These are phyloP conservation scores for Streptopelia turtur DNA, from an alignment of 2,797 vertebrate genomes.

Conservation along the genomic window DNA sequence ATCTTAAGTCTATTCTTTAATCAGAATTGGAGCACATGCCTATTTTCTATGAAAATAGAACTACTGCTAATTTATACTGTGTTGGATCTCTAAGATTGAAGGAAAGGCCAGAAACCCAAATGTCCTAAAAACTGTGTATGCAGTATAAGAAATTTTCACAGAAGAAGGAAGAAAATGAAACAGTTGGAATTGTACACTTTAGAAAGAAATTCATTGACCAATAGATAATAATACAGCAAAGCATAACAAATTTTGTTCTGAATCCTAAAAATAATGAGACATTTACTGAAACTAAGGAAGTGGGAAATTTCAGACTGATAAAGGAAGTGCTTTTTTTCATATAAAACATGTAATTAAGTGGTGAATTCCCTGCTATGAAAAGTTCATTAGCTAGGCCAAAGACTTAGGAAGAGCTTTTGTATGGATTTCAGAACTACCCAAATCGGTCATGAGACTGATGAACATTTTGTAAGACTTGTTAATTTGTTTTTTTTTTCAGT, in stretches of 20 bases:
- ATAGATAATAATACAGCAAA: background rate
- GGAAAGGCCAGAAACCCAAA: background rate
- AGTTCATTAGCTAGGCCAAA: background rate
- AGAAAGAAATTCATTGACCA: background rate
- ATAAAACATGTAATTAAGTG: background rate
- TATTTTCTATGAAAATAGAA: background rate
- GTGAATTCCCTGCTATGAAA: background rate
- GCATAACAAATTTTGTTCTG: background rate
- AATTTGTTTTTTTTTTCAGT: background rate
- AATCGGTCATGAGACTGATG: background rate
- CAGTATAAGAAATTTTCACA: background rate
- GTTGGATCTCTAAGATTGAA: background rate
- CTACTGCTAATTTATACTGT: background rate
- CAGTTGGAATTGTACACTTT: background rate
- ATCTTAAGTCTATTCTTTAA: background rate
- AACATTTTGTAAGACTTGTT: background rate
- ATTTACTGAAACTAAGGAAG: background rate
- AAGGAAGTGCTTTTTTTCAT: rapidly evolving
- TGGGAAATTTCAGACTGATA: background rate
- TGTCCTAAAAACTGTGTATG: background rate
- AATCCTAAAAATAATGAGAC: background rate
- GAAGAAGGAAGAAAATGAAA: background rate
- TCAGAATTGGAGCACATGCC: background rate
- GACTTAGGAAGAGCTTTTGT: background rate
- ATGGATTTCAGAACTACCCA: background rate